Evolutionary conservation across 1,140 invertebrate genomes (phyloP).

Genomic region (honey bee (Apis mellifera)): DNA sequence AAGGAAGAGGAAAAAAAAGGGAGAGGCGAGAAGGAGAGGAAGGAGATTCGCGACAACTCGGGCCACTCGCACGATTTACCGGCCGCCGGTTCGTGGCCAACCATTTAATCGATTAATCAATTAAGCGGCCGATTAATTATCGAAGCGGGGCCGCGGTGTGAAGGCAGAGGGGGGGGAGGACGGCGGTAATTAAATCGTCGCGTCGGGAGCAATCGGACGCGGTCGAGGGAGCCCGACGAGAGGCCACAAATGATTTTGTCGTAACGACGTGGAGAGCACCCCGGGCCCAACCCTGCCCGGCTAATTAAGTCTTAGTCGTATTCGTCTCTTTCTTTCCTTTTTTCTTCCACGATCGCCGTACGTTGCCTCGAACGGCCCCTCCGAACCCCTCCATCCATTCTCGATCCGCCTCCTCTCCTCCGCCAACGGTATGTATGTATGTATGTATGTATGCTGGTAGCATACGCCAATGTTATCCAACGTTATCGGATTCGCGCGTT

Average conservation of each 20-base stretch:
- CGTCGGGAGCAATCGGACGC: constrained; percentile 69
- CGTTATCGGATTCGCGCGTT: too few relatives aligned
- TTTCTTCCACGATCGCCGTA: constrained; percentile 24
- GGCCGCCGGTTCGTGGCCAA: constrained; percentile 45
- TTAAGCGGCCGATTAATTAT: constrained; percentile 74
- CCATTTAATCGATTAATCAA: constrained; percentile 73
- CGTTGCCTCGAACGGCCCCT: constrained; percentile 36
- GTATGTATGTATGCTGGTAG: too few relatives aligned
- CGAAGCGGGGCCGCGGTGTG: constrained; percentile 50
- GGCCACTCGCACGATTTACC: constrained; percentile 56
- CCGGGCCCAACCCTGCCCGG: constrained; percentile 47
- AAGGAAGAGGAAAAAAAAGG: not conserved
- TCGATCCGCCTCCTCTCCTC: constrained; percentile 38
- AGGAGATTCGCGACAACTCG: constrained; percentile 47
- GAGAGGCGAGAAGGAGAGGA: not conserved
- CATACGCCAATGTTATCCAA: constrained; percentile 25
- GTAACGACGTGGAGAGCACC: constrained; percentile 64
- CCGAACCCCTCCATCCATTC: constrained; percentile 49
- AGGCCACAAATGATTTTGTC: constrained; percentile 72
- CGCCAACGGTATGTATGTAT: not conserved
- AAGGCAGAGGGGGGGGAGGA: constrained; percentile 20
- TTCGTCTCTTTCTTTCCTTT: constrained; percentile 55
- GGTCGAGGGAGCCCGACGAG: constrained; percentile 59
- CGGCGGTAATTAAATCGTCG: constrained; percentile 73
- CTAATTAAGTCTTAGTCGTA: constrained; percentile 70